Base-by-base conservation (phyloP, 2,888 invertebrate species). In the Dolichomitus sp. region DNA sequence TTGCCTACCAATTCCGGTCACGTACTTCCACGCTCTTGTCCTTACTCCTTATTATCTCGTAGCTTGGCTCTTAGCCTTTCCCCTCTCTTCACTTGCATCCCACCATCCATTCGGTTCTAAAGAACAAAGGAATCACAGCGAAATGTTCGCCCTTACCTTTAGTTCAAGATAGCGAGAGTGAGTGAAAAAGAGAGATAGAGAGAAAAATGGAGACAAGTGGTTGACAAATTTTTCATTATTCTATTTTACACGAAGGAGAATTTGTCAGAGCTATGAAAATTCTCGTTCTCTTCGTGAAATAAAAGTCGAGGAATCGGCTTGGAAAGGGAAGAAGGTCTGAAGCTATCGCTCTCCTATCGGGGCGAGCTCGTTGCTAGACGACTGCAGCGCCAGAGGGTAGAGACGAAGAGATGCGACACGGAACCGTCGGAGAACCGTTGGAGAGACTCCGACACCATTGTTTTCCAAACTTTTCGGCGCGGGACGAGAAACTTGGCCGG, bases 381-480 rank as follows among this genome's bases (percentile, higher is more conserved):
- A 81, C 77, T 82, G 5, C 48, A 17, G 17, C 84, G 81, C 76
- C 69, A 50, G 63, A 37, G 73, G 65, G 59, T 17, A 61, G 63
- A 40, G 33, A 17, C 17, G 57, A 45, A 40, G 23, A 50, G 50
- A 57, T 52, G 50, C 63, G 65, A 66, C 65, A 65, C 33, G 37
- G n/a, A 37, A 40, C 37, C 33, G 77, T 78, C 70, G 66, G 33
- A 27, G 50, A 37, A 48, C 23, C 33, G 48, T 37, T 40, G 75
- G 66, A 30, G 77, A 66, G 52, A 50, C 27, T 63, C 69, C 48
- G 37, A 54, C 61, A 54, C 80, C 87, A 86, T 88, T 89, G 89
- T 87, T 87, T 83, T 81, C 72, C 77, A 68, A 89, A 89, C 84
- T 89, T 89, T 89, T 89, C 87, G 87, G 87, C 88, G 86, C 83